A percentile compares a stretch with the other conserved stretches of the same genome.
These are phyloP conservation scores for Cochlearius cochlearius DNA, from an alignment of 2,113 vertebrate genomes.

Conservation along the genomic window DNA sequence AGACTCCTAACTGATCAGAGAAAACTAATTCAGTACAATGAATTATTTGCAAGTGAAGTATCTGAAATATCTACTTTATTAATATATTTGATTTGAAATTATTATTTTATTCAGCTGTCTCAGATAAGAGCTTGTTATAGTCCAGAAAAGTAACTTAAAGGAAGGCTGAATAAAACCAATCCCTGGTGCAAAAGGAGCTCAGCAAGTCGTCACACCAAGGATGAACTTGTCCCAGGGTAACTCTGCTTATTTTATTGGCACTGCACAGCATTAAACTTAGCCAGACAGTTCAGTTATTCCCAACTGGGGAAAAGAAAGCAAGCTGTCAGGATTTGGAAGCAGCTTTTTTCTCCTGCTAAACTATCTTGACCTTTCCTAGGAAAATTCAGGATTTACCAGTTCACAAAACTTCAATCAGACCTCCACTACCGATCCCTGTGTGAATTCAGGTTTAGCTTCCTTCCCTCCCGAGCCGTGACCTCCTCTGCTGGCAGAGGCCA, in stretches of 20 bases:
- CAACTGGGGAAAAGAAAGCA: not conserved
- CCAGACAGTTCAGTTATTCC: not conserved
- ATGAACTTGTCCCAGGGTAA: not conserved
- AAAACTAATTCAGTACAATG: conserved; percentile 25
- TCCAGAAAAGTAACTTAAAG: not conserved
- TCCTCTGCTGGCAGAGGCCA: not conserved
- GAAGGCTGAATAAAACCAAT: not conserved
- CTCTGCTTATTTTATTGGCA: not conserved
- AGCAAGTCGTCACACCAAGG: not conserved
- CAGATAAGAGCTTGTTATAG: not conserved
- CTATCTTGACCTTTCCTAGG: not conserved
- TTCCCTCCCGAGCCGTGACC: not conserved
- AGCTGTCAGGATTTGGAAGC: not conserved
- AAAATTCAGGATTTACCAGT: not conserved
- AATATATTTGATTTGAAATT: conserved; percentile 30
- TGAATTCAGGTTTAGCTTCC: not conserved
- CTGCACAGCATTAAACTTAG: not conserved
- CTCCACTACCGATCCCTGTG: rapidly evolving
- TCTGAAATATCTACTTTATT: conserved; percentile 55
- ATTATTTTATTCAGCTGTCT: conserved; percentile 12
- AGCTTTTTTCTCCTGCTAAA: not conserved
- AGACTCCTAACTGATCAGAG: conserved; percentile 31
- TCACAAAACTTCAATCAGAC: not conserved
- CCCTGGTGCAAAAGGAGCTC: not conserved
- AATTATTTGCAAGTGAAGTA: conserved; percentile 52